Base-by-base conservation (phyloP, 2,797 vertebrate species). In the Bovichtus variegatus region DNA sequence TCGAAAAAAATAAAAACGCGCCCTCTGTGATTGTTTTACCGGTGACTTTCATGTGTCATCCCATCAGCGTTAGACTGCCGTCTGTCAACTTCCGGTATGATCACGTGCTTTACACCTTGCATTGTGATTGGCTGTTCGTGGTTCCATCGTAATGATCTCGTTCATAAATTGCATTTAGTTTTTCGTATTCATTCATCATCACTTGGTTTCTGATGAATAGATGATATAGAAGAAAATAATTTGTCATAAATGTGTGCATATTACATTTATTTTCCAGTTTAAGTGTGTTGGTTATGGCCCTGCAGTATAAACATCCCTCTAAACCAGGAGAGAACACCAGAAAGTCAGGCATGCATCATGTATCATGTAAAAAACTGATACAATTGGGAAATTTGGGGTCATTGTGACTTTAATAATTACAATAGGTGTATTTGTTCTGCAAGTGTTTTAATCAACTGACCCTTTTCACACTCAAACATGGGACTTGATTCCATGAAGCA, bases 11-110 rank as follows among this genome's bases (percentile, higher is more conserved):
- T 15, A 4, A 18, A 27, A 31, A 18, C 3, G 38, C 9, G 12
- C 23, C 31, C 4, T 2, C 13, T 15, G 5, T 4, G 1, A 12
- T 4, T 19, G 1, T 62, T 73, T 40, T 19, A 49, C 74, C 78
- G 40, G 57, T 89, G 84, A 89, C 87, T 87, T 88, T 80, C 84
- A 75, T 36, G 38, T 80, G 80, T 78, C 71, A 69, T 34, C n/a
- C 34, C n/a, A 41, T 2, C n/a, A 19, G 0, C 8, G n/a, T n/a
- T n/a, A n/a, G n/a, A n/a, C n/a, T n/a, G n/a, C n/a, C 29, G 1
- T 2, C 3, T 18, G 49, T 64, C 29, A 57, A 72, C 73, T 84
- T 90, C 90, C 84, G 83, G 74, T 13, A 27, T 4, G 44, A 23
- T 72, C 82, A 90, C 55, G 41, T 90, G 90, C 1, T 40, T 2